Conservation (phyloP, 2,113 vertebrate species). For the Leptocoma aspasia region DNA sequence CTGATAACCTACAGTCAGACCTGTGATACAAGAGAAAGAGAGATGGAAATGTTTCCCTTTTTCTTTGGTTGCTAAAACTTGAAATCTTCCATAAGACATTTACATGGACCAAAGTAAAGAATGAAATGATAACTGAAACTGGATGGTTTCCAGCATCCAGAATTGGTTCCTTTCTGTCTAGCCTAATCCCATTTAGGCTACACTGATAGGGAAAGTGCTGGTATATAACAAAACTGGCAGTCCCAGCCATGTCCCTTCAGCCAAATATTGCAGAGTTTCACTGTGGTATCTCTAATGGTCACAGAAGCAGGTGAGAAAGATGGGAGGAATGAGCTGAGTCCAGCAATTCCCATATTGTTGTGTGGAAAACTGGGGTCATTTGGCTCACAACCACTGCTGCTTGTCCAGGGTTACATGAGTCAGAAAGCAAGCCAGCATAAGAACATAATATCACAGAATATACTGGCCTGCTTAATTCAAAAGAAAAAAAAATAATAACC, state of each 20-base stretch:
- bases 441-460: neutral
- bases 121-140: neutral
- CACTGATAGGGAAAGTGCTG: neutral
- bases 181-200: neutral
- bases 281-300: neutral
- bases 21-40: neutral
- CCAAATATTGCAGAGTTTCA: neutral
- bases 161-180: conserved; percentile 15
- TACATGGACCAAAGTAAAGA: neutral
- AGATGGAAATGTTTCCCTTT: neutral
- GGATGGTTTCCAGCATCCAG: neutral
- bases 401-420: neutral
- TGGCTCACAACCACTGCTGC: neutral
- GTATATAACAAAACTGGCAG: neutral
- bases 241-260: neutral
- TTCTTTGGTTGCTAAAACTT: neutral
- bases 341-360: neutral
- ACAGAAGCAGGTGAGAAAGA: conserved; percentile 18
- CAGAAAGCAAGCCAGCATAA: neutral
- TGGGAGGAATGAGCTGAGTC: neutral
- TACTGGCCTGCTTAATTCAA: neutral
- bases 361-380: neutral
- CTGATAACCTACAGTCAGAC: neutral
- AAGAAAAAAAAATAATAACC: conserved; percentile 15
- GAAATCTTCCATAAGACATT: neutral